Conservation (phyloP, 2,888 invertebrate species). For the Philopedon plagiatum region DNA sequence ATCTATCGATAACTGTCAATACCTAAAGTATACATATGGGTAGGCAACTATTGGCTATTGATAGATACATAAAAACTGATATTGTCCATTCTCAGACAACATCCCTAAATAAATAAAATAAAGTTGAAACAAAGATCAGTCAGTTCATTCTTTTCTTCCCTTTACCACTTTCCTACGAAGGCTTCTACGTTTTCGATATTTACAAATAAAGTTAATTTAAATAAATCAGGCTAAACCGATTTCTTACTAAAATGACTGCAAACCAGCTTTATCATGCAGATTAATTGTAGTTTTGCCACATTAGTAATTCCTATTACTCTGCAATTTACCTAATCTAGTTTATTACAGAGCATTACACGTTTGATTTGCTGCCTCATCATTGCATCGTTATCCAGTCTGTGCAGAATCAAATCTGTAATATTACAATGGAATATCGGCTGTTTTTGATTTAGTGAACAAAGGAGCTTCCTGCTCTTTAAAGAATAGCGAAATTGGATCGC, state of each 20-base stretch:
- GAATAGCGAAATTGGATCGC: not conserved
- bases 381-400: constrained; percentile 16
- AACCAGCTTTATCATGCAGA: not conserved
- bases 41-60: no score
- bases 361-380: constrained; percentile 40
- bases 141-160: no score
- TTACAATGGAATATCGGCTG: not conserved
- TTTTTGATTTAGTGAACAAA: not conserved
- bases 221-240: not conserved
- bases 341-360: constrained; percentile 28
- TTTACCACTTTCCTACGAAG: no score
- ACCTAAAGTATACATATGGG: no score
- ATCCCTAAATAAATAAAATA: no score
- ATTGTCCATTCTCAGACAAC: no score
- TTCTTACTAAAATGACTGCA: not conserved
- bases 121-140: no score
- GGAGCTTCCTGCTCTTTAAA: not conserved
- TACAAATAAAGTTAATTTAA: no score
- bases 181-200: no score
- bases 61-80: no score
- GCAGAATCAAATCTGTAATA: constrained; percentile 26
- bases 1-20: no score
- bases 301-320: constrained; percentile 22
- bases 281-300: not conserved
- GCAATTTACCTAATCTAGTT: constrained; percentile 20